Evolutionary conservation across 2,113 vertebrate species (phyloP), one percentile per base, ranked within the genome.

Genomic region (Trinectes maculatus): DNA sequence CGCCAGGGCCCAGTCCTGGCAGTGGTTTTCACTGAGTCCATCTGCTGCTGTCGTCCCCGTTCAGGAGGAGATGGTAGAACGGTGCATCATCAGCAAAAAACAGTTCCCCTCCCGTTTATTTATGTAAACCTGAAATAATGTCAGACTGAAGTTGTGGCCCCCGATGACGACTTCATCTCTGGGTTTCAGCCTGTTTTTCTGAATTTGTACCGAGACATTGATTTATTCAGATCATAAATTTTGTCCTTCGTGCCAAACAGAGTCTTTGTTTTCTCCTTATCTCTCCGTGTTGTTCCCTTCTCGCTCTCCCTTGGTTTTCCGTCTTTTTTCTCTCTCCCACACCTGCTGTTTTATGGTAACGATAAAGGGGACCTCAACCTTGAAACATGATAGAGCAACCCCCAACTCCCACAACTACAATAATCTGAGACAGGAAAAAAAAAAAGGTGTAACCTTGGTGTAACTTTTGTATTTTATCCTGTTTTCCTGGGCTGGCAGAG

Each of bases 311-410:
- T 58, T 4, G 13, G 52, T 8, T 6, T 47, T 65, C 59, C 54
- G 44, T 52, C 40, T 61, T 8, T 52, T 13, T 44, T 53, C 53
- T 43, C 34, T 68, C 74, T 75, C 79, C 71, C 53, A 71, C 57
- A 61, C 71, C 84, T 76, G 76, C 72, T 72, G 54, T 85, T 89
- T 77, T 33, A 77, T 62, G 60, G 68, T 55, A 68, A 55, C 29
- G 31, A 79, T 82, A 66, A 83, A 87, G 69, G 71, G 49, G 52
- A 80, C 34, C 53, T 79, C 71, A 75, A 81, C 78, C 80, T 87
- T 85, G 80, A 83, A 82, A 74, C 68, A 71, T 66, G 73, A 78
- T 60, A 72, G 71, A 75, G 60, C 43, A 54, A 31, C 75, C 44
- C n/a, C 57, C 39, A 21, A 62, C 81, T 78, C 83, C 65, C 56